Percentiles rank a stretch among this genome's conserved stretches.
Evolutionary conservation across 1,140 invertebrate genomes (phyloP).

Genomic region (Drosophila ercepeae): DNA sequence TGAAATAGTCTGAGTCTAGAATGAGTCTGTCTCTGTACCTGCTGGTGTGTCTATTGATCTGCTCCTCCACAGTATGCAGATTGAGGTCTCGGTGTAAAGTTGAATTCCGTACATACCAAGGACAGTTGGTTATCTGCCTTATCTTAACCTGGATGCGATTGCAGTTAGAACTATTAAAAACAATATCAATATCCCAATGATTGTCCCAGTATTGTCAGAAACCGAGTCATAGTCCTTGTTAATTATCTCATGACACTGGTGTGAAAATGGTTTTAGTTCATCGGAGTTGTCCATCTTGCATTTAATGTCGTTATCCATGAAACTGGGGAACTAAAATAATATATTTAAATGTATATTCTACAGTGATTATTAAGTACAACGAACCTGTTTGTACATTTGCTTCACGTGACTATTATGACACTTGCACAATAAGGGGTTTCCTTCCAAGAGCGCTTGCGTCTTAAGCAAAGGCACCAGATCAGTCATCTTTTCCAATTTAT

Average conservation of each 20-base stretch:
- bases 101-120: no score
- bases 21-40: no score
- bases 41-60: no score
- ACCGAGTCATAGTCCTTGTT: neutral
- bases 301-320: neutral
- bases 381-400: neutral
- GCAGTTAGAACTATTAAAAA: no score
- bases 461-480: neutral
- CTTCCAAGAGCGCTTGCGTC: neutral
- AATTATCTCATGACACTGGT: neutral
- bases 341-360: neutral
- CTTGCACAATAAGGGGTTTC: neutral
- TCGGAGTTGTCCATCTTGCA: neutral
- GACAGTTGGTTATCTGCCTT: no score
- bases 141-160: no score
- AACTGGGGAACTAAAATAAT: neutral
- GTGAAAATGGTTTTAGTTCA: neutral
- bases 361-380: neutral
- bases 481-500: constrained; percentile 15
- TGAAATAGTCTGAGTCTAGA: no score
- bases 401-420: neutral
- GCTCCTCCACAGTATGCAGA: no score
- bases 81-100: no score
- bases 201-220: no score
- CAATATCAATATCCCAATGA: no score